Conservation (phyloP, 2,797 vertebrate genomes). For the Loris lydekkerianus region DNA sequence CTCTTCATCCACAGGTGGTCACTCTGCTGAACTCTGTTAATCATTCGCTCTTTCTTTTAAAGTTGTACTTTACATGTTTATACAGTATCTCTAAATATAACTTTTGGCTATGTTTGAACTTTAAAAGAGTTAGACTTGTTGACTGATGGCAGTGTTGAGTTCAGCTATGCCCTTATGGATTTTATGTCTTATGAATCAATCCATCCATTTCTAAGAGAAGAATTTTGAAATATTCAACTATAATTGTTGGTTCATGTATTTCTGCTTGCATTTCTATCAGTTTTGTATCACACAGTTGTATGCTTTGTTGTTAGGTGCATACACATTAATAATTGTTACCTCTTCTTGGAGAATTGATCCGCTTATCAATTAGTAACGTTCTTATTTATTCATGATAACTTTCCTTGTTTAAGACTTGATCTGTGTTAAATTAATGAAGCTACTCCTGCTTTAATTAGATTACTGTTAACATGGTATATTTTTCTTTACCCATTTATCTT, state of each 20-base stretch:
- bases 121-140: background rate
- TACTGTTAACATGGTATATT: no score
- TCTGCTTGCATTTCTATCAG: background rate
- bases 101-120: background rate
- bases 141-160: background rate
- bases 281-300: background rate
- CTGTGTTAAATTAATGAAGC: no score
- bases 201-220: background rate
- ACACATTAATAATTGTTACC: background rate
- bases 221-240: background rate
- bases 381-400: background rate
- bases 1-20: background rate
- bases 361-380: background rate
- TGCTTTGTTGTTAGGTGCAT: no score
- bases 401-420: background rate
- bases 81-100: background rate
- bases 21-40: background rate
- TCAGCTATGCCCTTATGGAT: no score
- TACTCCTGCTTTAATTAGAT: no score
- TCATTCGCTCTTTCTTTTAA: background rate
- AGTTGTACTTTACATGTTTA: background rate
- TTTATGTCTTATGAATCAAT: background rate
- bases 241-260: background rate
- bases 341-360: background rate
- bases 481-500: background rate